phyloP scores from a whole-genome alignment of 2,888 invertebrate species.

The Glaucopsyche alexis region DNA sequence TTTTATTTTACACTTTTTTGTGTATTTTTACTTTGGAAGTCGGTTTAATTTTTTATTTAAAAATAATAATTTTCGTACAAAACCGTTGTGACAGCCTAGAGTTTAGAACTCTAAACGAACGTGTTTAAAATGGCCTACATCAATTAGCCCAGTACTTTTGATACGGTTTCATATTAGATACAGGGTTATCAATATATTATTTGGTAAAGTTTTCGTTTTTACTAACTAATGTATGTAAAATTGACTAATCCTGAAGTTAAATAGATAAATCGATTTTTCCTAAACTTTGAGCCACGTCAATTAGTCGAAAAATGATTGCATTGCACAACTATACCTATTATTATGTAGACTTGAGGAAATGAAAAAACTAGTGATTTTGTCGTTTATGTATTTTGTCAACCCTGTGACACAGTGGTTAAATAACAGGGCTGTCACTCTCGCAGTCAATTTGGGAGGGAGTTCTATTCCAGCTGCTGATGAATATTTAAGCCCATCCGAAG shows the following conservation, averaged over 20 bases:
- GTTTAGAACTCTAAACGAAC: too few relatives aligned
- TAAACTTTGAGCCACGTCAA: too few relatives aligned
- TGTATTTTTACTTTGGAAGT: too few relatives aligned
- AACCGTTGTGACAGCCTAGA: too few relatives aligned
- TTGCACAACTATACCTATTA: not conserved
- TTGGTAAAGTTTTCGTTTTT: not conserved
- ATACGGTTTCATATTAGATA: slow-evolving; percentile 10
- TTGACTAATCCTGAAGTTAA: too few relatives aligned
- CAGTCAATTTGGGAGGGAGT: slow-evolving; percentile 40
- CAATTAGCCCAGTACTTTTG: not conserved
- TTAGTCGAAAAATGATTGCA: not conserved
- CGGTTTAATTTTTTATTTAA: too few relatives aligned
- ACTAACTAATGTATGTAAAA: too few relatives aligned
- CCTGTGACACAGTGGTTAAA: slow-evolving; percentile 37
- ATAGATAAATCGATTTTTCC: too few relatives aligned
- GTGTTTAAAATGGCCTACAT: too few relatives aligned
- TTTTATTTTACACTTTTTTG: too few relatives aligned
- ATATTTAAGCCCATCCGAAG: slow-evolving; percentile 36
- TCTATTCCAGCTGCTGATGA: slow-evolving; percentile 40
- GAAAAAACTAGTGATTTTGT: not conserved
- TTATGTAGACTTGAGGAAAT: not conserved
- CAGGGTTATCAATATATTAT: not conserved
- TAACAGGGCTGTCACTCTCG: slow-evolving; percentile 43
- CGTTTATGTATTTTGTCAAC: slow-evolving; percentile 29
- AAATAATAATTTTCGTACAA: too few relatives aligned